These are phyloP conservation scores for Pelobates fuscus DNA, from an alignment of 2,113 vertebrate genomes.

Conservation along the genomic window DNA sequence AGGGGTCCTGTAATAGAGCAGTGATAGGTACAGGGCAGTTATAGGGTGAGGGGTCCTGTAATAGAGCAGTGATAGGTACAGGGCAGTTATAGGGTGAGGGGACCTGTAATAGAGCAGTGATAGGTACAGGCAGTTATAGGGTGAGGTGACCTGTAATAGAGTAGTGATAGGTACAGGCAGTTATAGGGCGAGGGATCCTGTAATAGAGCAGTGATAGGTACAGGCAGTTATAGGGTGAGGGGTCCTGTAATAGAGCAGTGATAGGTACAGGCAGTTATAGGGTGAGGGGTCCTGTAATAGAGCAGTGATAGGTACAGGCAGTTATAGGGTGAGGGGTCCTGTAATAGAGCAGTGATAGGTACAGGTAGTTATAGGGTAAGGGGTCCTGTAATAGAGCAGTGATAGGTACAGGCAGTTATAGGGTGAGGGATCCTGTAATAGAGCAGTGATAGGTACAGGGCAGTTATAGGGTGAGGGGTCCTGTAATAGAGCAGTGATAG, in stretches of 20 bases:
- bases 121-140: background rate
- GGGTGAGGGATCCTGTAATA: no score
- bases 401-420: no score
- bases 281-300: no score
- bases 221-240: background rate
- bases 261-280: no score
- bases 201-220: background rate
- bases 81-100: constrained; percentile 1
- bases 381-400: no score
- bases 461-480: no score
- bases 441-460: no score
- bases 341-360: no score
- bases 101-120: background rate
- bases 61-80: background rate
- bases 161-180: background rate
- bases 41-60: constrained; percentile 1
- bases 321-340: no score
- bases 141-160: background rate
- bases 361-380: no score
- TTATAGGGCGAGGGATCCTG: background rate
- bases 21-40: background rate
- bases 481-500: no score
- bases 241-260: constrained; percentile 6
- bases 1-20: background rate
- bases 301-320: no score